Evolutionary conservation across 2,888 invertebrate species (phyloP), one percentile per base, ranked within the genome.

Genomic region (Lathronympha strigana): DNA sequence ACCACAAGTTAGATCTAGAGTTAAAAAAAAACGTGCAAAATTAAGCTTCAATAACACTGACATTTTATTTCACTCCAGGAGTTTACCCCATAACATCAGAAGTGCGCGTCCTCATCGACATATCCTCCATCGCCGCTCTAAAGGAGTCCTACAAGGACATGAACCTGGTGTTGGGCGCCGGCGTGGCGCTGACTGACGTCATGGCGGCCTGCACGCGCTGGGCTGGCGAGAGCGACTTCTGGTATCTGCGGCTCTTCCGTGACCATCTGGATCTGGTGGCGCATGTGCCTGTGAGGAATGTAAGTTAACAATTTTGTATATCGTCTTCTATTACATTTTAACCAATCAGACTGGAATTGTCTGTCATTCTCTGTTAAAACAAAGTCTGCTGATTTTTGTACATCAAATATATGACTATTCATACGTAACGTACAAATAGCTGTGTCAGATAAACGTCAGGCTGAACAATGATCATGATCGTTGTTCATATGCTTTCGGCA

Each of bases 261-360:
- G 83, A 93, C 19, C 96, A 96, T 77, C 82, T 96, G 68, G 94
- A 95, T 72, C 79, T 95, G 60, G 93, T 96, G 2, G 96, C 96
- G 0, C 95, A 94, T 79, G 92, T 94, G 3, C 94, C 95, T 17
- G 94, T 96, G 0, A 90, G 96, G 80, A 96, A 96, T 86, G 95
- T 95, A 81, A 92, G 94, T 87, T n/a, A n/a, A n/a, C n/a, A n/a
- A n/a, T n/a, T n/a, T n/a, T n/a, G n/a, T n/a, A n/a, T n/a, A n/a
- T n/a, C n/a, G n/a, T n/a, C n/a, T n/a, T n/a, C n/a, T n/a, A n/a
- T n/a, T n/a, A n/a, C n/a, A n/a, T n/a, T n/a, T n/a, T n/a, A n/a
- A n/a, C n/a, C n/a, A n/a, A n/a, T n/a, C n/a, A n/a, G n/a, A n/a
- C n/a, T n/a, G n/a, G n/a, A n/a, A n/a, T n/a, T n/a, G n/a, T n/a